Conservation (phyloP, 2,113 vertebrate genomes). For the Hippocampus comes region DNA sequence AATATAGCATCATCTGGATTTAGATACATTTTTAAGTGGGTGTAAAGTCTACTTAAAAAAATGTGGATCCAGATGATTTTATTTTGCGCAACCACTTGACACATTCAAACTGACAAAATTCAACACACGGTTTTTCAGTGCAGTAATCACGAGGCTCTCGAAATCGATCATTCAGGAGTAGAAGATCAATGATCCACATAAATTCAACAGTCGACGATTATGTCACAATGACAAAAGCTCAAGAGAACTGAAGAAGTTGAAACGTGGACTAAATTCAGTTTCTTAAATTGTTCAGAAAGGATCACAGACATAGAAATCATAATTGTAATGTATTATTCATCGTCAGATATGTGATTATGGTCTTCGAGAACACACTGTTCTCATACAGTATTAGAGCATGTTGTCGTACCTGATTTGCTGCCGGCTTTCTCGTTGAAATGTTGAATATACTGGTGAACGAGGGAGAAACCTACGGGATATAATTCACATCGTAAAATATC, state of each 20-base stretch:
- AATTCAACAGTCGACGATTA: slow-evolving; percentile 36
- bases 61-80: no score
- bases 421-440: slow-evolving; percentile 68
- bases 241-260: no score
- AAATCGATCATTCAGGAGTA: slow-evolving; percentile 23
- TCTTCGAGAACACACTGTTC: background rate
- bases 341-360: slow-evolving; percentile 8
- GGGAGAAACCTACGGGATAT: slow-evolving; percentile 50
- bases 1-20: no score
- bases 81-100: no score
- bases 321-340: slow-evolving; percentile 23
- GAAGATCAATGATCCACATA: slow-evolving; percentile 21
- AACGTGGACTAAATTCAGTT: no score
- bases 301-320: no score
- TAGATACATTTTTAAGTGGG: no score
- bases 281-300: no score
- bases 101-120: no score
- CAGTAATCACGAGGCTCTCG: background rate
- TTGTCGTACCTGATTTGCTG: slow-evolving; percentile 59
- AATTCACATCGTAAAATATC: slow-evolving; percentile 2
- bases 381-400: background rate
- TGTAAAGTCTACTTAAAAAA: no score
- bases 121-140: no score
- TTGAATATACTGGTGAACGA: slow-evolving; percentile 67
- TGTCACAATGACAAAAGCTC: slow-evolving; percentile 27